These are phyloP conservation scores for Yponomeuta plumbellus DNA, from an alignment of 2,888 invertebrate species.

Conservation along the genomic window DNA sequence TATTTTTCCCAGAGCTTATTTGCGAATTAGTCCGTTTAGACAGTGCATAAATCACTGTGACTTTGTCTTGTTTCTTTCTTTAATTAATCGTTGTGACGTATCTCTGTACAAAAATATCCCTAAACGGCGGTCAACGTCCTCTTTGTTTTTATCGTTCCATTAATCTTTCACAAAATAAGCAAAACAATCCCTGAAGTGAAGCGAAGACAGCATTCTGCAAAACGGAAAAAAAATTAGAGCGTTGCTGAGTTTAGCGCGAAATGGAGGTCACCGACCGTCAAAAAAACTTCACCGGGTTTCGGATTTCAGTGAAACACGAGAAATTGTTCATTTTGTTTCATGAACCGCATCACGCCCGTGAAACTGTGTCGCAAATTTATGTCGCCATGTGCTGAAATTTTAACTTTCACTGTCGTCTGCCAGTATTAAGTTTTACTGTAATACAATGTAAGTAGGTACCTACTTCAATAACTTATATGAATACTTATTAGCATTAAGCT, in stretches of 20 bases:
- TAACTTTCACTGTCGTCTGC: neutral
- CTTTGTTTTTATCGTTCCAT: slow-evolving; percentile 40
- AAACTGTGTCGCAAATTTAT: neutral
- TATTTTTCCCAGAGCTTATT: neutral
- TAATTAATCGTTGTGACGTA: neutral
- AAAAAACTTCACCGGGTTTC: slow-evolving; percentile 31
- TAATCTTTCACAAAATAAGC: slow-evolving; percentile 40
- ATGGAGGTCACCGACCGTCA: slow-evolving; percentile 47
- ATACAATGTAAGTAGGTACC: too few species aligned
- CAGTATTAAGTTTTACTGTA: too few species aligned
- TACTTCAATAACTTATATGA: too few species aligned
- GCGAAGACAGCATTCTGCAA: slow-evolving; percentile 34
- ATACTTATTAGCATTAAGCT: too few species aligned
- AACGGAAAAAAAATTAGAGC: slow-evolving; percentile 29
- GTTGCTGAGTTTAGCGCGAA: slow-evolving; percentile 35
- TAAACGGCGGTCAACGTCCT: slow-evolving; percentile 44
- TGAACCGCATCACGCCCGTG: neutral
- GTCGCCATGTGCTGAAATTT: neutral
- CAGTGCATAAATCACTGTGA: slow-evolving; percentile 48
- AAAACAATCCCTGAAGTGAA: slow-evolving; percentile 35
- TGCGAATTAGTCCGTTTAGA: slow-evolving; percentile 31
- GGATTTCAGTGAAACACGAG: slow-evolving; percentile 41
- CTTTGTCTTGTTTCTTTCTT: slow-evolving; percentile 41
- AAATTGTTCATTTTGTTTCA: slow-evolving; percentile 34
- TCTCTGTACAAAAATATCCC: slow-evolving; percentile 37